Base-by-base conservation (phyloP, 2,888 invertebrate species). In the Dynastes maya region DNA sequence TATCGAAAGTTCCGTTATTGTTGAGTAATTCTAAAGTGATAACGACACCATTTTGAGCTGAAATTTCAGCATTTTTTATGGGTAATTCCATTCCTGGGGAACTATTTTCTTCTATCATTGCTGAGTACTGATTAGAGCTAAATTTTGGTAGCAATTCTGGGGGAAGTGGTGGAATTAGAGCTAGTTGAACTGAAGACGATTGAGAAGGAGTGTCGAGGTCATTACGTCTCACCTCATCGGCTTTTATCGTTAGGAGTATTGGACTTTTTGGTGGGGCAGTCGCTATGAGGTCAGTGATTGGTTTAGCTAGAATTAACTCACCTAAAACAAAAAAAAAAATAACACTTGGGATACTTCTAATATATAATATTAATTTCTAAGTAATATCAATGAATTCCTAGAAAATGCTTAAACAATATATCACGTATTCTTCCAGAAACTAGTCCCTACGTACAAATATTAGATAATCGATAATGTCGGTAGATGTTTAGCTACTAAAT, bases 1-100 rank as follows among this genome's bases (percentile, higher is more conserved):
- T 94, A 87, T 97, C 96, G 86, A 98, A 98, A 2, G 96, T 96
- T 51, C 95, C 96, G 87, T 96, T 96, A 87, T 96, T 96, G 79
- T 94, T 94, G 13, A 93, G 91, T 81, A 97, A 88, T 53, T 93
- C 92, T 45, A 97, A 89, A 0, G 95, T 93, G 86, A 97, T 96
- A 6, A 96, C 94, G 5, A 96, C 96, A 1, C 88, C 88, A 16
- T 86, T 86, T 80, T 87, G 86, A 0, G 87, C 85, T 9, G 84
- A 82, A 4, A 88, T 82, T 81, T 86, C 86, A 0, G 86, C 85
- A 79, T 87, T 85, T 5, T 85, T 81, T 22, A 88, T 77, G 37
- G 86, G 91, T 63, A 96, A 87, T 2, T 93, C 92, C 3, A 94
- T 94, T n/a, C 96, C 96, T 87, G 94, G 94, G 32, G 94, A 93